Conservation (phyloP, 2,888 invertebrate genomes). For the Drosophila pseudotalamancana region DNA sequence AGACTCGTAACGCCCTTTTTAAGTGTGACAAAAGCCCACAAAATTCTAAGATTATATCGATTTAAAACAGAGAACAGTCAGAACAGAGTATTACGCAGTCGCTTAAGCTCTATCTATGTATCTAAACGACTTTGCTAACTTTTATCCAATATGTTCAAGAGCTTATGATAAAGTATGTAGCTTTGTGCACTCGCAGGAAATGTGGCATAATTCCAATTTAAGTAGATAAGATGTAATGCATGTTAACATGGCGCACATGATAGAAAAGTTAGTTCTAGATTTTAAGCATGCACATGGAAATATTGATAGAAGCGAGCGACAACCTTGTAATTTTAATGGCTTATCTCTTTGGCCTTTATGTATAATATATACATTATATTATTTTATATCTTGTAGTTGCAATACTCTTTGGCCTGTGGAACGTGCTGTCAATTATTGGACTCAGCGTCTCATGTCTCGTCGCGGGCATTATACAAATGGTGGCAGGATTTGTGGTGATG, state of each 20-base stretch:
- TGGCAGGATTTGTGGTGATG: conserved; percentile 94
- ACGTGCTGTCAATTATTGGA: conserved; percentile 88
- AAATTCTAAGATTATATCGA: too few species aligned
- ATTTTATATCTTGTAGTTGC: conserved; percentile 87
- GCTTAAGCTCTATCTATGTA: neutral
- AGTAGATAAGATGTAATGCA: conserved; percentile 5
- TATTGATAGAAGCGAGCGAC: neutral
- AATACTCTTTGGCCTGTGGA: conserved; percentile 92
- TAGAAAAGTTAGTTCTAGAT: neutral
- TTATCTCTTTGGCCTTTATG: neutral
- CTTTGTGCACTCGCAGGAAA: neutral
- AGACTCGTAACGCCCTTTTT: conserved; percentile 12
- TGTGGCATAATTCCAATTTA: neutral
- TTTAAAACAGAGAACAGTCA: too few species aligned
- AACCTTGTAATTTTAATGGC: neutral
- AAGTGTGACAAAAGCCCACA: too few species aligned
- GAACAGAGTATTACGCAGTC: too few species aligned
- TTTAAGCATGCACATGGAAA: neutral
- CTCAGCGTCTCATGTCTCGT: conserved; percentile 88
- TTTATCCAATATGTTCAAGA: neutral
- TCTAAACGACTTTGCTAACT: neutral
- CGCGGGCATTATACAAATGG: conserved; percentile 93
- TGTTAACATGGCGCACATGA: too few species aligned
- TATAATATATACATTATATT: neutral
- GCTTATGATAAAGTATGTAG: conserved; percentile 9